Percentiles rank a stretch among this genome's conserved stretches.
Conservation (phyloP, 2,888 invertebrate genomes). For the Dryobota labecula region DNA sequence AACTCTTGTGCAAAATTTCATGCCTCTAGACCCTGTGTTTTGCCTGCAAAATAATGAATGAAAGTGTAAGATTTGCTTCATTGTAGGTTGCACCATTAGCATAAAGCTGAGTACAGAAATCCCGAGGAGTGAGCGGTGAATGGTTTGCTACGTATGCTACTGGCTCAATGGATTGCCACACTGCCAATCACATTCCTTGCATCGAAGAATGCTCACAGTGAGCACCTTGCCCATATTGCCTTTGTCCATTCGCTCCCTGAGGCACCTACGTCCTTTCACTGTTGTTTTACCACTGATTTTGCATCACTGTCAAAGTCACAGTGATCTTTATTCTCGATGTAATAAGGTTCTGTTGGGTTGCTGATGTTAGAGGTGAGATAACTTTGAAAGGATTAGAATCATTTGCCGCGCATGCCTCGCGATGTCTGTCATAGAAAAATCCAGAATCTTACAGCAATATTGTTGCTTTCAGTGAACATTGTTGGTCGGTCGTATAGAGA, state of each 20-base stretch:
- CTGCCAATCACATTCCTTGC: neutral
- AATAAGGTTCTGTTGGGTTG: neutral
- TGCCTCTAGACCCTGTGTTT: neutral
- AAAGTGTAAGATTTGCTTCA: no score
- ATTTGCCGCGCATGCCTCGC: neutral
- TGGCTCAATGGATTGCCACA: neutral
- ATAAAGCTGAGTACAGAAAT: neutral
- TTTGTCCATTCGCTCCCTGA: no score
- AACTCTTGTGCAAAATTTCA: no score
- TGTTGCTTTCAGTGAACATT: no score
- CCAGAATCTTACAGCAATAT: neutral
- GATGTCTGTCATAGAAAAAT: neutral
- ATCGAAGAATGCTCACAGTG: neutral
- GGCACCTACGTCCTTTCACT: no score
- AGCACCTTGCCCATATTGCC: neutral
- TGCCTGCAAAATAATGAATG: no score
- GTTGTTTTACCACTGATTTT: neutral
- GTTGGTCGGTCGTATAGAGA: no score
- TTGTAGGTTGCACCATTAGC: neutral
- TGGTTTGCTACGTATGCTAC: neutral
- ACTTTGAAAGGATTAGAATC: neutral
- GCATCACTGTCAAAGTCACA: neutral
- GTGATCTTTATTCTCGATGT: neutral
- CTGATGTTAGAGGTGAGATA: neutral
- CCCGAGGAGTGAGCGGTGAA: neutral